Conservation (phyloP, 2,888 invertebrate species). For the Onchidella celtica region DNA sequence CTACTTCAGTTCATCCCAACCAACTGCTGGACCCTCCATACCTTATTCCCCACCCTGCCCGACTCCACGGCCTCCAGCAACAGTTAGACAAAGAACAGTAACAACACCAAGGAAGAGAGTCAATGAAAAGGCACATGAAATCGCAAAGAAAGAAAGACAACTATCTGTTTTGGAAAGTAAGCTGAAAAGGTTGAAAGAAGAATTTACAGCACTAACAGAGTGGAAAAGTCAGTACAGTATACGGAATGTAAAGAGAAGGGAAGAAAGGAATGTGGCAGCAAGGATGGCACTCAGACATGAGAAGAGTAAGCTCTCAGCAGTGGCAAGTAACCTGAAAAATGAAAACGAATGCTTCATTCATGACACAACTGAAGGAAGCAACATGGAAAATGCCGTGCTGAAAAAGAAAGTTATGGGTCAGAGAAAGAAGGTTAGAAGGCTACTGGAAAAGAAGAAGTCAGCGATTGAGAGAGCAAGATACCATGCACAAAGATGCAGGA, state of each 20-base stretch:
- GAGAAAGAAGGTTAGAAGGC: background rate
- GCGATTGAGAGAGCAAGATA: background rate
- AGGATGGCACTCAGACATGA: slow-evolving; percentile 10
- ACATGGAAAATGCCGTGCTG: slow-evolving; percentile 1
- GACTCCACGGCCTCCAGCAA: background rate
- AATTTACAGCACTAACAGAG: background rate
- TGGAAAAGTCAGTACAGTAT: slow-evolving; percentile 2
- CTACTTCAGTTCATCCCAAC: too few relatives aligned
- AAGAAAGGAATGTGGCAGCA: background rate
- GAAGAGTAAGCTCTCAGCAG: background rate
- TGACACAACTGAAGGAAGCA: background rate
- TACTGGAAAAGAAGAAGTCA: background rate
- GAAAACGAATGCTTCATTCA: background rate
- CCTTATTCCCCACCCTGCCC: background rate
- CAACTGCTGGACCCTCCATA: too few relatives aligned
- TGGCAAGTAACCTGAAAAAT: background rate
- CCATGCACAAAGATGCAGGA: background rate
- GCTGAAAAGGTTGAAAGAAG: background rate
- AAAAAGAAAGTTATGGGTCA: background rate
- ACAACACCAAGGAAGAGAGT: background rate
- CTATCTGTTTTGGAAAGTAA: background rate
- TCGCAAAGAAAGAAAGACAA: background rate
- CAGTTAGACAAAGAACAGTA: background rate
- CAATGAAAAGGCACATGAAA: background rate
- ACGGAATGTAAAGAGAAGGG: background rate